Evolutionary conservation across 2,888 invertebrate species (phyloP), one percentile per base, ranked within the genome.

Genomic region (Macrosiphum euphorbiae): DNA sequence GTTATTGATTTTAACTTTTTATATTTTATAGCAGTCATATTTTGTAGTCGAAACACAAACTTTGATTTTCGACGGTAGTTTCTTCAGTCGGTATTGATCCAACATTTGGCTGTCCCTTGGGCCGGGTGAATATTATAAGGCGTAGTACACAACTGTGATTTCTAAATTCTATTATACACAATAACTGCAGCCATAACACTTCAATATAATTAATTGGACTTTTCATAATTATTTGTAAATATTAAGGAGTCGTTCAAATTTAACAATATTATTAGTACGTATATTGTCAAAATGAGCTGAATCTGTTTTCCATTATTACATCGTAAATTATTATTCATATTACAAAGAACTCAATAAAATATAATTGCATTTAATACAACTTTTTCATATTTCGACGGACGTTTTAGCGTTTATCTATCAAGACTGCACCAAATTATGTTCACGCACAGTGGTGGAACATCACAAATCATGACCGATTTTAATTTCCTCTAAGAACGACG

Each of bases 41-140:
- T 67, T 92, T 55, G 88, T 78, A 44, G 67, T 78, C 88, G n/a
- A 78, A 90, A 78, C 67, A 88, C 52, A 92, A 92, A 92, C 92
- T 92, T 92, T 92, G 92, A 92, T 92, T 92, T 92, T 92, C 88
- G 88, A 52, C 88, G 78, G 88, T 88, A 88, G 88, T 92, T 88
- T 67, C 78, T 78, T 88, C 92, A 44, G 52, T 44, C 92, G 44
- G 92, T 88, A 92, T 92, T 92, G 92, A 92, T 92, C 92, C 92
- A 88, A 92, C 92, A 88, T 92, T 92, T 44, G 88, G 52, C 52
- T 78, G 88, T 92, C 78, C 78, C 88, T 41, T 55, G 88, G 67
- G 92, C 88, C 78, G 88, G 88, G 88, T 78, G 92, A 67, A 88
- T 78, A 88, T 88, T 92, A 78, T 88, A 92, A 92, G 88, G 52